Evolutionary conservation across 2,888 invertebrate species (phyloP).

Genomic region (Epinotia brunnichana): DNA sequence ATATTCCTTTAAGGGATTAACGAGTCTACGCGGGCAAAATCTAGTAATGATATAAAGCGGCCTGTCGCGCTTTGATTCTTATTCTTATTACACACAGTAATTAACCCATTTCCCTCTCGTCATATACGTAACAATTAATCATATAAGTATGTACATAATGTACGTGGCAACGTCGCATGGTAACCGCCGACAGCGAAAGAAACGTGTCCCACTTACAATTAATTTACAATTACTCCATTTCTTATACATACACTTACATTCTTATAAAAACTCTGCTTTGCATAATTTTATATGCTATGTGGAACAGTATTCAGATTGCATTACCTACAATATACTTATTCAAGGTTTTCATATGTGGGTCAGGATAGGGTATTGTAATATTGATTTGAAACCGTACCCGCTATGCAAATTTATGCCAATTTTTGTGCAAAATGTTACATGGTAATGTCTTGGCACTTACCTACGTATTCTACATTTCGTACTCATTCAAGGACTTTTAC

Average conservation of each 20-base stretch:
- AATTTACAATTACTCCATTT: slow-evolving; percentile 30
- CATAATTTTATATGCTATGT: slow-evolving; percentile 26
- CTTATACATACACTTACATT: not conserved
- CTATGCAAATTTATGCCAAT: slow-evolving; percentile 22
- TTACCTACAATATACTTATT: slow-evolving; percentile 1
- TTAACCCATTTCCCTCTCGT: too few species aligned
- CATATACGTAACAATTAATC: slow-evolving; percentile 2
- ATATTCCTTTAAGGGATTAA: too few species aligned
- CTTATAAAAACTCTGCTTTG: slow-evolving; percentile 22
- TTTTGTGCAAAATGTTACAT: slow-evolving; percentile 4
- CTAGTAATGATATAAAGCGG: too few species aligned
- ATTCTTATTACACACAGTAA: too few species aligned
- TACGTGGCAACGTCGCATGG: slow-evolving; percentile 28
- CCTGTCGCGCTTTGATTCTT: too few species aligned
- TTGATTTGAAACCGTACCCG: not conserved
- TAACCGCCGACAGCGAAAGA: slow-evolving; percentile 30
- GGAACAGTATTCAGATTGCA: not conserved
- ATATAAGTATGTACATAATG: slow-evolving; percentile 26
- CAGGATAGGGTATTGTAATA: slow-evolving; percentile 25
- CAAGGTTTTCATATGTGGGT: slow-evolving; percentile 21
- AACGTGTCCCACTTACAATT: slow-evolving; percentile 37
- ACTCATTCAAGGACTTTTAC: not conserved
- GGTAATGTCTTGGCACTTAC: not conserved
- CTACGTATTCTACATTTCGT: not conserved
- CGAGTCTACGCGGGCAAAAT: too few species aligned